Conservation (phyloP, 2,888 invertebrate species). For the Perdita meconis region DNA sequence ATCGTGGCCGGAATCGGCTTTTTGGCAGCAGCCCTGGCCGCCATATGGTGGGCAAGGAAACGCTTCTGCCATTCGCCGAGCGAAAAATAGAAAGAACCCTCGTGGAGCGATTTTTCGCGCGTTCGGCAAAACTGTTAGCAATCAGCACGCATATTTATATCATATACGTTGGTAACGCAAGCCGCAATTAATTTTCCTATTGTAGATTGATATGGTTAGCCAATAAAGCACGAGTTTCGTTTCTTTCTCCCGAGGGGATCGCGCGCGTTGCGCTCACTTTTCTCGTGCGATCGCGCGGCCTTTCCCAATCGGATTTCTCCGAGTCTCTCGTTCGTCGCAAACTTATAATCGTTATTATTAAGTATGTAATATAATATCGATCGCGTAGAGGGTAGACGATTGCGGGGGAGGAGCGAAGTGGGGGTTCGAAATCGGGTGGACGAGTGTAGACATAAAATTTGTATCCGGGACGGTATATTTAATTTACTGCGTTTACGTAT, state of each 20-base stretch:
- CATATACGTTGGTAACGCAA: conserved; percentile 19
- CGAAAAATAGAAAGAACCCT: conserved; percentile 71
- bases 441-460: background rate
- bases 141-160: conserved; percentile 26
- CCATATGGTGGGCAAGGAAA: conserved; percentile 86
- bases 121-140: conserved; percentile 9
- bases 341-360: conserved; percentile 17
- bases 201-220: conserved; percentile 32
- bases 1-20: conserved; percentile 89
- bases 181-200: conserved; percentile 15
- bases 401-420: background rate
- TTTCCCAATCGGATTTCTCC: conserved; percentile 5
- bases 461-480: conserved; percentile 26
- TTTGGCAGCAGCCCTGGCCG: conserved; percentile 87
- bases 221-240: conserved; percentile 4
- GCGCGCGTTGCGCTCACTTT: background rate
- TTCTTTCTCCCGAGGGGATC: background rate
- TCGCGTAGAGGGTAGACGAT: conserved; percentile 5
- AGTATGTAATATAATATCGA: conserved; percentile 23
- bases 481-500: conserved; percentile 47
- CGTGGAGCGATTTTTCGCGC: conserved; percentile 2
- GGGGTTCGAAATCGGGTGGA: background rate
- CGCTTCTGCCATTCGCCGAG: conserved; percentile 80
- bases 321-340: conserved; percentile 2
- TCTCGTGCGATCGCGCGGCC: background rate